Percentiles rank a stretch among this genome's conserved stretches.
Evolutionary conservation across 2,797 vertebrate genomes (phyloP).

Genomic region (Micrastur ruficollis): DNA sequence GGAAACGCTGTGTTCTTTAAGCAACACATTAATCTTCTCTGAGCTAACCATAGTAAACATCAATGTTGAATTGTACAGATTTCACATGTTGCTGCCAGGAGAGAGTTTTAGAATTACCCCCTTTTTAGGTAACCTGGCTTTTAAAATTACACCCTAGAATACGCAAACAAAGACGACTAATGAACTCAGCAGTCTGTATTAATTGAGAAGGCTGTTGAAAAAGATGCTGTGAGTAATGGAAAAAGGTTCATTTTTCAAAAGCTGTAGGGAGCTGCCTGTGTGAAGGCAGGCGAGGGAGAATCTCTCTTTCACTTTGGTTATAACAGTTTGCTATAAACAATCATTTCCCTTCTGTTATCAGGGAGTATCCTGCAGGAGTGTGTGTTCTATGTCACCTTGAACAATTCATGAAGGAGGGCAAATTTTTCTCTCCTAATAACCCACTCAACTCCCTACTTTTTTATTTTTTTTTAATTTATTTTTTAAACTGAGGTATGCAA

Average conservation of each 20-base stretch:
- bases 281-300: neutral
- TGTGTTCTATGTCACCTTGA: conserved; percentile 17
- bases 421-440: neutral
- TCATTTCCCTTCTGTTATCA: neutral
- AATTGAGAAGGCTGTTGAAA: neutral
- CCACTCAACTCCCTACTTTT: neutral
- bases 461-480: neutral
- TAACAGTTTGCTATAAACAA: neutral
- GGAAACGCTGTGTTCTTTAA: conserved; percentile 20
- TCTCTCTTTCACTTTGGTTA: neutral
- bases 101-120: conserved; percentile 43
- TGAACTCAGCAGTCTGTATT: conserved; percentile 39
- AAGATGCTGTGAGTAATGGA: conserved; percentile 29
- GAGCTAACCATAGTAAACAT: conserved; percentile 40
- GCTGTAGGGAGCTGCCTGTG: neutral
- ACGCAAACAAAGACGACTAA: conserved; percentile 49
- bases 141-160: conserved; percentile 45
- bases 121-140: conserved; percentile 53
- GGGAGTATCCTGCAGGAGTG: neutral
- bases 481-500: neutral
- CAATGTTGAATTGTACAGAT: conserved; percentile 30
- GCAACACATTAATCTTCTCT: conserved; percentile 52
- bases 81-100: conserved; percentile 43
- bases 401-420: neutral
- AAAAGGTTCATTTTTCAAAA: conserved; percentile 38